Evolutionary conservation across 2,113 vertebrate species (phyloP).

Genomic region (Cricetomys ansorgei): DNA sequence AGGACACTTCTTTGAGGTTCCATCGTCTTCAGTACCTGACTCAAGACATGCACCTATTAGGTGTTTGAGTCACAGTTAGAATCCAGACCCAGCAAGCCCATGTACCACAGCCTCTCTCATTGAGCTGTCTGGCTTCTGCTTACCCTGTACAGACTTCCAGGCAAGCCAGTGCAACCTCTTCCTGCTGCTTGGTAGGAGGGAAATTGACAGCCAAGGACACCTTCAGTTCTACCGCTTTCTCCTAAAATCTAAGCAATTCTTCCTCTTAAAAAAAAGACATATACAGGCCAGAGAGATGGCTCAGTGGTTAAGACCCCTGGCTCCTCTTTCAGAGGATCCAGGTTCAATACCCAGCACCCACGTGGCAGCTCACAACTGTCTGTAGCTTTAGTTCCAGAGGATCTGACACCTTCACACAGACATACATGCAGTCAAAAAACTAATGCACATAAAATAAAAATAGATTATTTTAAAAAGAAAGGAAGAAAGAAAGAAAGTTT

Average conservation of each 20-base stretch:
- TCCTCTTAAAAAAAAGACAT: not conserved
- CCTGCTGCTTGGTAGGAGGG: not conserved
- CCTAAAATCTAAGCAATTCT: not conserved
- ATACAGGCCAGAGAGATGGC: no score
- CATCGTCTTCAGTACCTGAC: not conserved
- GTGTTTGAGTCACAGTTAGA: not conserved
- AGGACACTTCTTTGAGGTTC: not conserved
- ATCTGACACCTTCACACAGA: no score
- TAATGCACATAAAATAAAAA: no score
- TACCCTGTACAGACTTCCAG: not conserved
- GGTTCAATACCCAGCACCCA: no score
- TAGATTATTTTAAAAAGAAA: no score
- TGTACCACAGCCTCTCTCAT: no score
- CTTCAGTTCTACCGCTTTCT: not conserved
- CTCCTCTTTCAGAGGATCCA: no score
- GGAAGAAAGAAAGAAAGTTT: no score
- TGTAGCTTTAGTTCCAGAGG: no score
- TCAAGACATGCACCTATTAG: not conserved
- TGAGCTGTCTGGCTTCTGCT: not conserved
- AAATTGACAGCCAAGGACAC: not conserved
- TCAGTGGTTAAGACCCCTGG: no score
- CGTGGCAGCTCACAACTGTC: no score
- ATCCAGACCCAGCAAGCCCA: not conserved
- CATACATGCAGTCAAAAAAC: no score
- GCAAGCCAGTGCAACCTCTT: not conserved